phyloP scores from a whole-genome alignment of 2,113 vertebrate genomes.

The Plecturocebus donacophilus region DNA sequence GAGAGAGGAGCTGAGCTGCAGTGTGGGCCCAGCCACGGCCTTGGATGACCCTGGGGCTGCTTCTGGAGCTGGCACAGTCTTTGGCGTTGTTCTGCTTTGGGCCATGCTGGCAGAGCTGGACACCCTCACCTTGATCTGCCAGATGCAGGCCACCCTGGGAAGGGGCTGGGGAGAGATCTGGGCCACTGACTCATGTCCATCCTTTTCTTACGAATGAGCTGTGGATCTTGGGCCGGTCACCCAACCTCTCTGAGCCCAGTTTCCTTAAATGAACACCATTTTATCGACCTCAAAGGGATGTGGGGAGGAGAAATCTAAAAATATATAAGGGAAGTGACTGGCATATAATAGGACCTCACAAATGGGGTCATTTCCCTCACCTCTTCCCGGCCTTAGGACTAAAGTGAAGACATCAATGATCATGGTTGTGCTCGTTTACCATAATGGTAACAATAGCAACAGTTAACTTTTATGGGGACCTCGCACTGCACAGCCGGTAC shows the following conservation, averaged over 20 bases:
- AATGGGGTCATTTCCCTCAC: neutral
- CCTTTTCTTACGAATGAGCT: neutral
- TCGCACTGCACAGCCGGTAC: rapidly evolving
- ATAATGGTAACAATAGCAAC: rapidly evolving
- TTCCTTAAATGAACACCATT: neutral
- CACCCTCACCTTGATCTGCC: neutral
- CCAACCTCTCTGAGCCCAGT: neutral
- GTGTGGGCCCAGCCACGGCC: neutral
- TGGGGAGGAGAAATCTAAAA: neutral
- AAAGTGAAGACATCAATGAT: neutral
- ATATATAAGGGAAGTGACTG: neutral
- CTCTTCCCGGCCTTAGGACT: neutral
- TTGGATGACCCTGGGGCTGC: no score
- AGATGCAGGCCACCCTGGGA: neutral
- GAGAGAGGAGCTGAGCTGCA: neutral
- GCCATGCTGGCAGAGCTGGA: neutral
- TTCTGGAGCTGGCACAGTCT: neutral
- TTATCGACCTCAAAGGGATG: neutral
- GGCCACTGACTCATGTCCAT: neutral
- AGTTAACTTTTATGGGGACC: neutral
- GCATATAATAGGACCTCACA: neutral
- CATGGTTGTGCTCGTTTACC: neutral
- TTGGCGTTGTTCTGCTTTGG: neutral
- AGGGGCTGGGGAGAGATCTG: neutral
- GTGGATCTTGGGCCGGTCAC: neutral